Evolutionary conservation across 2,888 invertebrate genomes (phyloP).

Genomic region (Alsophila aescularia): DNA sequence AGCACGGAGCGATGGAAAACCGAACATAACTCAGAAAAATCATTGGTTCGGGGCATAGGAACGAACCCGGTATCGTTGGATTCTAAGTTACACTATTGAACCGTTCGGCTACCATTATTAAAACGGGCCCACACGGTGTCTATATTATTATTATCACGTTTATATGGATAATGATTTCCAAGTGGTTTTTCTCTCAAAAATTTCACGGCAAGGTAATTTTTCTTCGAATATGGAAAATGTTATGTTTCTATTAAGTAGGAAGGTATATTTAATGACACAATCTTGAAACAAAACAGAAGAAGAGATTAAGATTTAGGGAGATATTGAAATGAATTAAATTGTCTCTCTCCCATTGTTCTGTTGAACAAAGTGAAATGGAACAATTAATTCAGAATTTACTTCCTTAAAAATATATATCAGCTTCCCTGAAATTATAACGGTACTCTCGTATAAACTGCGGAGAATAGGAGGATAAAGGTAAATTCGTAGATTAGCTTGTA

Average conservation of each 20-base stretch:
- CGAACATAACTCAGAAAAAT: too few species aligned
- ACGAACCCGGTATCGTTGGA: too few species aligned
- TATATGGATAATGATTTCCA: too few species aligned
- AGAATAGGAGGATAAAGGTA: conserved; percentile 22
- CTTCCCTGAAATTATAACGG: conserved; percentile 24
- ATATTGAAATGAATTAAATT: conserved; percentile 24
- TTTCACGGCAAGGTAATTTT: neutral
- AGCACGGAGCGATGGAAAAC: too few species aligned
- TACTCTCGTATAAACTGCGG: conserved; percentile 19
- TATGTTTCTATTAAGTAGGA: conserved; percentile 14
- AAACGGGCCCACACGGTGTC: too few species aligned
- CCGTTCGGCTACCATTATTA: too few species aligned
- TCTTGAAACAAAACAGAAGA: conserved; percentile 25
- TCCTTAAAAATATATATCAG: conserved; percentile 28
- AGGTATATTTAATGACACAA: conserved; percentile 16
- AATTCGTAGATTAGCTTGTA: conserved; percentile 18
- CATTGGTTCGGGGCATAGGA: too few species aligned
- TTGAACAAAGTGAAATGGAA: conserved; percentile 30
- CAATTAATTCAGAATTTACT: conserved; percentile 29
- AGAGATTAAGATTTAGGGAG: conserved; percentile 27
- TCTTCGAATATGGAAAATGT: neutral
- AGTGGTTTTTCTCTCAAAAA: neutral
- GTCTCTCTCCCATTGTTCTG: conserved; percentile 25
- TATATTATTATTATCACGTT: too few species aligned
- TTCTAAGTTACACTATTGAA: too few species aligned